Evolutionary conservation across 2,888 invertebrate species (phyloP), one percentile per base, ranked within the genome.

Genomic region (Acronicta psi): DNA sequence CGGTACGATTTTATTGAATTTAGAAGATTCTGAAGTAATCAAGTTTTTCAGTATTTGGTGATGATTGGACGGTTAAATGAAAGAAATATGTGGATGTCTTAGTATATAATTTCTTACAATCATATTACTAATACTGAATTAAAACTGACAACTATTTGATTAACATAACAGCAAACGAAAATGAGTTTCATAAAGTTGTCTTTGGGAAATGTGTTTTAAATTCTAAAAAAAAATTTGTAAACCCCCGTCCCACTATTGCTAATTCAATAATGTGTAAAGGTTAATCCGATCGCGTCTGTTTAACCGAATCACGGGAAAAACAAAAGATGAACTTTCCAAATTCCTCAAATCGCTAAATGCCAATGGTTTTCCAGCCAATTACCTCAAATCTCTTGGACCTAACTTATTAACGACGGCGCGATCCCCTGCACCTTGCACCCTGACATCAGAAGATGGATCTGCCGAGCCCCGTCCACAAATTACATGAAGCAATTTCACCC

Each of bases 401-500:
- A 58, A 83, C 78, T 84, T 79, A 84, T 82, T 81, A 75, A 77
- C 71, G 75, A 65, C 64, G 58, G 57, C 51, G 53, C 61, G 67
- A 65, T 77, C 78, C 76, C 73, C 69, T 74, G 70, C 76, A 76
- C 78, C 73, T 67, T 70, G 71, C 69, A 70, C 77, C 73, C 79
- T 81, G 84, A 85, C 86, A 80, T 76, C 73, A 61, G 67, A 85
- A 88, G 88, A 91, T 84, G 82, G 84, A 91, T 89, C 80, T 80
- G 80, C 72, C 69, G 79, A 70, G 77, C 83, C 88, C 79, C 53
- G 60, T 62, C 62, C 75, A 84, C 89, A 92, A 93, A 92, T 93
- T 90, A 90, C 88, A 84, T 87, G 83, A 87, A 92, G 89, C 90
- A 92, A 93, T 93, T 91, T 87, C 83, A 82, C 84, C 87, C 86